Conservation (phyloP, 1,140 invertebrate species). For the Zaprionus vittiger region DNA sequence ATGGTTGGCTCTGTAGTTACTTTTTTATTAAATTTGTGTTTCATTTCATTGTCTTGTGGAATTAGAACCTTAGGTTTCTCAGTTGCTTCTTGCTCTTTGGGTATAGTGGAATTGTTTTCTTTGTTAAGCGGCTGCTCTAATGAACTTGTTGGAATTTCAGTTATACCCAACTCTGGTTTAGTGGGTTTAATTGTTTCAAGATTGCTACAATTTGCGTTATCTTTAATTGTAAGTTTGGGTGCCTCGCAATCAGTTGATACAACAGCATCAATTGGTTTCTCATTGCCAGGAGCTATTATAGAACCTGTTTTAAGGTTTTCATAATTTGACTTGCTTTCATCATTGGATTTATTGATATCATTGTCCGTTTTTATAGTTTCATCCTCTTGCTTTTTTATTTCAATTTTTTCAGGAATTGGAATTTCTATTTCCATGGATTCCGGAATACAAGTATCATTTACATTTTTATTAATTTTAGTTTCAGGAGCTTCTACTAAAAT, state of each 20-base stretch:
- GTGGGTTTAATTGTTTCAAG: constrained; percentile 4
- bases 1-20: constrained; percentile 7
- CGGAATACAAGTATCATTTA: not conserved
- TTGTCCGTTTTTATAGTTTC: not conserved
- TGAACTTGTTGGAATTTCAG: not conserved
- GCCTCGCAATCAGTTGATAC: not conserved
- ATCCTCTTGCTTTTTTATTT: constrained; percentile 13
- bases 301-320: not conserved
- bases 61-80: constrained; percentile 7
- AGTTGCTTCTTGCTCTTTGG: constrained; percentile 1
- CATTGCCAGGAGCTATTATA: not conserved
- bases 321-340: not conserved
- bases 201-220: constrained; percentile 2
- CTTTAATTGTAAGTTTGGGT: constrained; percentile 20
- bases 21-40: constrained; percentile 57
- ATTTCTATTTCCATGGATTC: not conserved
- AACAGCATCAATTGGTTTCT: not conserved
- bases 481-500: not conserved
- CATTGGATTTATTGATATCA: not conserved
- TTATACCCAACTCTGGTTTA: constrained; percentile 1
- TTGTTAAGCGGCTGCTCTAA: constrained; percentile 11
- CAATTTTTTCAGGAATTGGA: constrained; percentile 12
- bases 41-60: constrained; percentile 36
- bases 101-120: constrained; percentile 9
- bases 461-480: not conserved